Base-by-base conservation (phyloP, 2,888 invertebrate genomes). In the Entomobrya multifasciata region DNA sequence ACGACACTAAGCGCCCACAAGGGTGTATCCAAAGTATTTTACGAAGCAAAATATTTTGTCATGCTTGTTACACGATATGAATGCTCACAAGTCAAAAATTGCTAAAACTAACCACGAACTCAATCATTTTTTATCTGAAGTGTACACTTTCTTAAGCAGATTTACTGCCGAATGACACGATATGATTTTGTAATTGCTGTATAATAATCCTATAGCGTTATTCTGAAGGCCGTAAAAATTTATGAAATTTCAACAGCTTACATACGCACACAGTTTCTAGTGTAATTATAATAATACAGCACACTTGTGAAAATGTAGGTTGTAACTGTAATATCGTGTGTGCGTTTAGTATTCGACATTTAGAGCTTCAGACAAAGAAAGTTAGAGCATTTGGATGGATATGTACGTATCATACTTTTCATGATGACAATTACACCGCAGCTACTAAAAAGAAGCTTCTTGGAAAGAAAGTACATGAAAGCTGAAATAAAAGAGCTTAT, bases 81-180 rank as follows among this genome's bases (percentile, higher is more conserved):
- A n/a, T 47, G 70, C 15, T 47, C 67, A 47, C 11, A 27, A 6
- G 27, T 13, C 41, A 41, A 65, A 36, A 17, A n/a, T 62, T 30
- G n/a, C 30, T n/a, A n/a, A n/a, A n/a, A 41, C 30, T 30, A n/a
- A n/a, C n/a, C 8, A 11, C 20, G 41, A 44, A 44, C 44, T 67
- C 67, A 41, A 13, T 4, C 25, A 25, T 20, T 62, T 8, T 57
- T 15, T 25, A 57, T 25, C 52, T n/a, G 11, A 41, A n/a, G 36
- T 65, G 65, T 57, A 2, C 4, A 44, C 1, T 0, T 70, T 22
- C 25, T 70, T 20, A n/a, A n/a, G 36, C 47, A 22, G 25, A 70
- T 70, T 70, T 47, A 70, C 70, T 70, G 44, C 47, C 25, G 25
- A 47, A 10, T 70, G 47, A 70, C 70, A 70, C 25, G 70, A 25